phyloP scores from a whole-genome alignment of 1,140 invertebrate genomes.

The Aethina tumida region DNA sequence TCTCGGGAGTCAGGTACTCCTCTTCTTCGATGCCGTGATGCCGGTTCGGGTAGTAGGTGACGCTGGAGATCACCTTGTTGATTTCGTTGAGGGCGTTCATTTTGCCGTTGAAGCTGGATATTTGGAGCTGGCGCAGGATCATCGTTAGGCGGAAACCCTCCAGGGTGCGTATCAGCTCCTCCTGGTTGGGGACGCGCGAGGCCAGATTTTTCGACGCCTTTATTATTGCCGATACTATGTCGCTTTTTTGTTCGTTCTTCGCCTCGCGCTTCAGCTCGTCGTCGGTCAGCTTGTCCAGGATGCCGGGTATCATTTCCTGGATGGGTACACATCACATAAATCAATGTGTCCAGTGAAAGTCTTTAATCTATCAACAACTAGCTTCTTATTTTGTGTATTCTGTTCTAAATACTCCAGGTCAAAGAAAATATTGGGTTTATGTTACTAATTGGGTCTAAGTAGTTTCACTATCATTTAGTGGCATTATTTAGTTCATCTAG shows the following conservation, averaged over 20 bases:
- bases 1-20: conserved; percentile 87
- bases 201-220: conserved; percentile 83
- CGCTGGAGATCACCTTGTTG: conserved; percentile 91
- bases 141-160: conserved; percentile 95
- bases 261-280: conserved; percentile 95
- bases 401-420: too few species aligned
- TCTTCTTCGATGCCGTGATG: conserved; percentile 67
- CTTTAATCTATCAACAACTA: too few species aligned
- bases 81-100: conserved; percentile 99
- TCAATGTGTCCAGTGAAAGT: too few species aligned
- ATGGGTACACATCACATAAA: too few species aligned
- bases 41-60: conserved; percentile 74
- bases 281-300: conserved; percentile 91
- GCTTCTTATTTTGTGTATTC: too few species aligned
- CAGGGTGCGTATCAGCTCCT: conserved; percentile 76
- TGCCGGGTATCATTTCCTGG: conserved; percentile 81
- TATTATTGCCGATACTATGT: conserved; percentile 83
- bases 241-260: conserved; percentile 90
- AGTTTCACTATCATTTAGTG: too few species aligned
- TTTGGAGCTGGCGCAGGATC: conserved; percentile 88
- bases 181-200: conserved; percentile 64
- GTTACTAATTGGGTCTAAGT: too few species aligned
- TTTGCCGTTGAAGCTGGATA: conserved; percentile 97
- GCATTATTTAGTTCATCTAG: too few species aligned
- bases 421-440: too few species aligned